Percentiles rank a stretch among this genome's conserved stretches.
Conservation (phyloP, 2,888 invertebrate genomes). For the Myathropa florea region DNA sequence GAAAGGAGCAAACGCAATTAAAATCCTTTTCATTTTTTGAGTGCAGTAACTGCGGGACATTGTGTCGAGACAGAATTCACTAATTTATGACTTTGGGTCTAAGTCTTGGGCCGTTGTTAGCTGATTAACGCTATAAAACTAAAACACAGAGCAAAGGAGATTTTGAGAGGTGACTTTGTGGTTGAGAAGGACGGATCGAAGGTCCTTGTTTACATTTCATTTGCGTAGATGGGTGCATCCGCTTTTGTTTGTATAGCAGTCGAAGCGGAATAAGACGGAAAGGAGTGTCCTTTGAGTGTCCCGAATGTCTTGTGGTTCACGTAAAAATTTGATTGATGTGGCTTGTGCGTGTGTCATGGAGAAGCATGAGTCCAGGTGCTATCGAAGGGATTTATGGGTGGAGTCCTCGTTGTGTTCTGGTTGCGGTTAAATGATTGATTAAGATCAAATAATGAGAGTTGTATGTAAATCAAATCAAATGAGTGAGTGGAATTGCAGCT, state of each 20-base stretch:
- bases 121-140: slow-evolving; percentile 40
- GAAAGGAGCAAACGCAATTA: slow-evolving; percentile 40
- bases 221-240: slow-evolving; percentile 3
- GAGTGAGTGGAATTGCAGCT: background rate
- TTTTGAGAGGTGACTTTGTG: no score
- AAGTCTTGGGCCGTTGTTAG: slow-evolving; percentile 19
- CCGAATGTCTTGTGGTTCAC: background rate
- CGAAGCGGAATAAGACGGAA: background rate
- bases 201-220: slow-evolving; percentile 54
- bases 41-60: slow-evolving; percentile 8
- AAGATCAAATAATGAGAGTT: slow-evolving; percentile 34
- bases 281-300: slow-evolving; percentile 40
- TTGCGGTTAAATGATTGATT: slow-evolving; percentile 29
- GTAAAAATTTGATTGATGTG: slow-evolving; percentile 44
- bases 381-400: background rate
- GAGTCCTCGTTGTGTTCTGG: background rate
- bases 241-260: background rate
- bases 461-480: background rate
- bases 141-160: background rate
- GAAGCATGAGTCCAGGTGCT: slow-evolving; percentile 18
- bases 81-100: slow-evolving; percentile 39
- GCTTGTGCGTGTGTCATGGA: background rate
- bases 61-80: slow-evolving; percentile 19
- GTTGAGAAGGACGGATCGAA: slow-evolving; percentile 28
- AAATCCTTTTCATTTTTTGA: slow-evolving; percentile 28